Base-by-base conservation (phyloP, 2,113 vertebrate genomes). In the Coryphaenoides rupestris region DNA sequence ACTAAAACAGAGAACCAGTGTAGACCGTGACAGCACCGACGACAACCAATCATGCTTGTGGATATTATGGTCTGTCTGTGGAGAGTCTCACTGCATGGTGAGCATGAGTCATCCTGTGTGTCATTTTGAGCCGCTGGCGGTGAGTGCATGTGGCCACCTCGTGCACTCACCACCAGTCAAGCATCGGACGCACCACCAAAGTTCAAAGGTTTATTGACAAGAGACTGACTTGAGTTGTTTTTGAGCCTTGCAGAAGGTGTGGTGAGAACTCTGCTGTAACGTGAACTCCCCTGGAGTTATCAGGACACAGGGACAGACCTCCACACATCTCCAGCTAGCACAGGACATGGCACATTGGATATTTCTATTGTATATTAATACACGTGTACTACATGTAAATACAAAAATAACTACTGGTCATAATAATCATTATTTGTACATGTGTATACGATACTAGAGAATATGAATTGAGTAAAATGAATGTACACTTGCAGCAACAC, bases 181-280 rank as follows among this genome's bases (percentile, higher is more conserved):
- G 47, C 65, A 70, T 58, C 57, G 46, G 33, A 67, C 64, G 52
- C 47, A 16, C 23, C 64, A 67, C 71, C 56, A 23, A 10, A 66
- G 83, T 70, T 62, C 86, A 89, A 89, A 90, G 86, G 84, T 90
- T 87, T 82, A 86, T 82, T 76, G 55, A 53, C 21, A 22, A 3
- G 9, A 50, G 3, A 45, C 45, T 45, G 2, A 45, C 45, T 45
- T 58, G 33, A 19, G 26, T 65, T 49, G n/a, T 23, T 22, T 52
- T 62, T 63, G 52, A 28, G 28, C 60, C 50, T n/a, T n/a, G n/a
- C 16, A 58, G 70, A 4, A 23, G 77, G 67, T 58, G 40, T 21
- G 40, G 55, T 49, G 28, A 68, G 47, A n/a, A 55, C 58, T 52
- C 17, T 49, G 50, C 17, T 4, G 33, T 40, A 40, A 7, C 2